Conservation (phyloP, 2,888 invertebrate species). For the Margaritifera margaritifera region DNA sequence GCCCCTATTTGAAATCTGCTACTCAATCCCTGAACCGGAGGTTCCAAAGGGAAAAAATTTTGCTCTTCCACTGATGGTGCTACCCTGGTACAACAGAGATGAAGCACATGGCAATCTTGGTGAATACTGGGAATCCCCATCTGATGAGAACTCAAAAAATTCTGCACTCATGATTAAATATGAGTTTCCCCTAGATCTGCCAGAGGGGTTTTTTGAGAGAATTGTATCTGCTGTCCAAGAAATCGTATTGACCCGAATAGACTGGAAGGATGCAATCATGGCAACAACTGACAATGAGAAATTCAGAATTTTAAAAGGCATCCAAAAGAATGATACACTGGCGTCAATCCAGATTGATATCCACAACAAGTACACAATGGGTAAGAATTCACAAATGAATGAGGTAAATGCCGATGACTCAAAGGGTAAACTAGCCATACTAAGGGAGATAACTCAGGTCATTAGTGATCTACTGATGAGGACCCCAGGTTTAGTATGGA, state of each 20-base stretch:
- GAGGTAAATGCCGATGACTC: conserved; percentile 9
- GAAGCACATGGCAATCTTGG: conserved; percentile 37
- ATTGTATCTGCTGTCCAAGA: conserved; percentile 54
- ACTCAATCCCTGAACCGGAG: conserved; percentile 63
- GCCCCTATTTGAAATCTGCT: conserved; percentile 65
- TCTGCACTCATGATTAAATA: conserved; percentile 36
- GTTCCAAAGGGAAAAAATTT: conserved; percentile 49
- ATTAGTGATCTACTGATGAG: conserved; percentile 45
- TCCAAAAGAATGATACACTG: conserved; percentile 6
- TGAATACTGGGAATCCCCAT: conserved; percentile 49
- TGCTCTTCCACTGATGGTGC: conserved; percentile 58
- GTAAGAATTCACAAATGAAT: too few relatives aligned
- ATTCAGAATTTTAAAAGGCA: conserved; percentile 38
- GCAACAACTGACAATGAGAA: conserved; percentile 52
- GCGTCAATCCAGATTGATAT: background rate
- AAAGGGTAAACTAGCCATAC: conserved; percentile 30
- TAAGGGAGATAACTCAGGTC: conserved; percentile 50
- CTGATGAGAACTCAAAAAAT: conserved; percentile 33
- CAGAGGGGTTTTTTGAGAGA: conserved; percentile 59
- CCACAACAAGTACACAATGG: too few relatives aligned
- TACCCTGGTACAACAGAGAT: conserved; percentile 66
- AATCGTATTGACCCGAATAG: conserved; percentile 53
- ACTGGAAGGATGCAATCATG: conserved; percentile 63
- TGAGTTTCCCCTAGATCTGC: conserved; percentile 50
- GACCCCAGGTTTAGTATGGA: conserved; percentile 57